These are phyloP conservation scores for Drosophila athabasca DNA, from an alignment of 1,140 invertebrate genomes.

Conservation along the genomic window DNA sequence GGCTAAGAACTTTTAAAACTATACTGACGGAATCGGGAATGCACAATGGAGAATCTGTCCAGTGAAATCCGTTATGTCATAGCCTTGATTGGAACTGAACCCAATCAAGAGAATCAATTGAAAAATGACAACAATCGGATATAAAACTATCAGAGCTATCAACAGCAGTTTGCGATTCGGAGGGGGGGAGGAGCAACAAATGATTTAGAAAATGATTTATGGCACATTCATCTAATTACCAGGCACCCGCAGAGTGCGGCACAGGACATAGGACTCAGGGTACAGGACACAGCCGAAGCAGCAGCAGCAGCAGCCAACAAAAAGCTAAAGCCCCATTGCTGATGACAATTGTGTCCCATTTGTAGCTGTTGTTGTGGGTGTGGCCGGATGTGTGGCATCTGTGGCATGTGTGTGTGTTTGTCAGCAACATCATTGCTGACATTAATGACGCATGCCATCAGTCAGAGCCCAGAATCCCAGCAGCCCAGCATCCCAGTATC, in stretches of 20 bases:
- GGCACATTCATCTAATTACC: conserved; percentile 80
- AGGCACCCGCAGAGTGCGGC: conserved; percentile 64
- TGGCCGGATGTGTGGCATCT: conserved; percentile 5
- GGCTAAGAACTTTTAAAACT: not conserved
- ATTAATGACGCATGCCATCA: conserved; percentile 80
- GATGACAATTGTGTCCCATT: conserved; percentile 74
- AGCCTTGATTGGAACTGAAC: too few relatives aligned
- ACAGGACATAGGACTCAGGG: conserved; percentile 23
- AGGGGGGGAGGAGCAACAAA: conserved; percentile 59
- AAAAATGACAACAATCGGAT: conserved; percentile 32
- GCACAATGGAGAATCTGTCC: too few relatives aligned
- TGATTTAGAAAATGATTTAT: conserved; percentile 81
- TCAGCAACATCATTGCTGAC: conserved; percentile 74
- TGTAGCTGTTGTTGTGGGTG: conserved; percentile 47
- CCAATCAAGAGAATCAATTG: conserved; percentile 22
- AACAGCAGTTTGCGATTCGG: conserved; percentile 45
- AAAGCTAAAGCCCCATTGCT: conserved; percentile 57
- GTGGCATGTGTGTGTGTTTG: conserved; percentile 46
- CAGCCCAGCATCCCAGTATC: not conserved
- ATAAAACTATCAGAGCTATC: conserved; percentile 27
- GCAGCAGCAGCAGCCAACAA: conserved; percentile 26
- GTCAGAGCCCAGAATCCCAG: conserved; percentile 37
- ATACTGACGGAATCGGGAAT: too few relatives aligned
- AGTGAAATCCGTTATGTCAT: too few relatives aligned
- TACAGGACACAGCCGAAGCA: conserved; percentile 17